Evolutionary conservation across 2,797 vertebrate genomes (phyloP), one percentile per base, ranked within the genome.

Genomic region (Muraenolepis orangiensis): DNA sequence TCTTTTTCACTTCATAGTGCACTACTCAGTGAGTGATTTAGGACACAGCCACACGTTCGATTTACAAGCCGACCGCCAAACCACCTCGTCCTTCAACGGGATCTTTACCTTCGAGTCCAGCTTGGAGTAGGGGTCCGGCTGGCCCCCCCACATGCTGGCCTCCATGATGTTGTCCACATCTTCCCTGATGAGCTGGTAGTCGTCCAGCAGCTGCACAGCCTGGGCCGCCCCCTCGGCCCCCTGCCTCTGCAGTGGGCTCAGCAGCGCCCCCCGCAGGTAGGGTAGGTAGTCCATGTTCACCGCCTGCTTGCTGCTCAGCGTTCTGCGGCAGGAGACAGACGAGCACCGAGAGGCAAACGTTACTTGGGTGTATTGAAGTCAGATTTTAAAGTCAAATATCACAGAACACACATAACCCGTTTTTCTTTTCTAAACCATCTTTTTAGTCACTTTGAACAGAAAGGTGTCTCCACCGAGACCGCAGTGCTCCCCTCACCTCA

Each of bases 151-250:
- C 0, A 71, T 86, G 78, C 94, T 95, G 77, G 96, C 93, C 90
- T 99, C 98, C 96, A 99, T 98, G 69, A 99, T 95, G 85, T 91
- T 97, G 85, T 99, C 98, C 85, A 97, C 92, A n/a, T 99, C 98
- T 80, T 99, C 98, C 85, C 90, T 96, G 91, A 97, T 85, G 82
- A 99, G 92, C 89, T 95, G 92, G 80, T 99, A 99, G 1, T 95
- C 86, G n/a, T 98, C 95, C 94, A 99, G 95, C 46, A 97, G 91
- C 70, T 90, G 85, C 80, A 99, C 85, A 0, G 94, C 94, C 68
- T 95, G 84, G 32, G 75, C 78, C 2, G 96, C 94, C 0, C 97
- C 97, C 61, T 97, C 96, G 0, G 89, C 78, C 36, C 97, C 97
- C 0, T 75, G 84, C 66, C 76, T 86, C 76, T 90, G 83, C 70